These are phyloP conservation scores for Cantharis rufa DNA, from an alignment of 2,888 invertebrate species.

Conservation along the genomic window DNA sequence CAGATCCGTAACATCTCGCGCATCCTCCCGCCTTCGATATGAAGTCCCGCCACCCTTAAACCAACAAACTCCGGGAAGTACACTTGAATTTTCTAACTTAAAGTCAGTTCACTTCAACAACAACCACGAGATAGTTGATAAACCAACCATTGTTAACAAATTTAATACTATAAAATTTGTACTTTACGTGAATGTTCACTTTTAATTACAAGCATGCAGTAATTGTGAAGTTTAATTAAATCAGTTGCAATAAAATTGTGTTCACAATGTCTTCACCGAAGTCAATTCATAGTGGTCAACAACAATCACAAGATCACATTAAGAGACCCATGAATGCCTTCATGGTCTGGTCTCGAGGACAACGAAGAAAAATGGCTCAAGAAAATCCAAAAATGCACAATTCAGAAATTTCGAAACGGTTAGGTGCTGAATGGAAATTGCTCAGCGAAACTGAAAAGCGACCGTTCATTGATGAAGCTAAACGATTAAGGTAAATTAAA, in stretches of 20 bases:
- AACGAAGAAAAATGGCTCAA: conserved; percentile 88
- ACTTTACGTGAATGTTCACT: conserved; percentile 3
- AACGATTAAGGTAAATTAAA: conserved; percentile 73
- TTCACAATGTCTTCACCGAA: conserved; percentile 41
- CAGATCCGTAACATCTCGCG: conserved; percentile 30
- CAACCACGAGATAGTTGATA: conserved; percentile 37
- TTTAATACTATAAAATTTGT: not conserved
- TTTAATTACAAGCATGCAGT: not conserved
- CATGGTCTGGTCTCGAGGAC: conserved; percentile 90
- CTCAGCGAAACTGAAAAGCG: conserved; percentile 84
- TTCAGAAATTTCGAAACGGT: conserved; percentile 84
- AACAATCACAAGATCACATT: conserved; percentile 65
- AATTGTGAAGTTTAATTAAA: conserved; percentile 1
- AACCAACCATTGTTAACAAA: conserved; percentile 5
- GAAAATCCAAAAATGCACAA: conserved; percentile 95
- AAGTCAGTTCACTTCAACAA: conserved; percentile 39
- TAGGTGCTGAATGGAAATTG: conserved; percentile 88
- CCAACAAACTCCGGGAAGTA: conserved; percentile 36
- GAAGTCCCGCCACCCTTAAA: conserved; percentile 33
- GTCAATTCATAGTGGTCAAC: conserved; percentile 47
- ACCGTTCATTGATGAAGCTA: conserved; percentile 90
- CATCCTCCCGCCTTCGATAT: conserved; percentile 30
- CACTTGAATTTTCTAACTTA: conserved; percentile 32
- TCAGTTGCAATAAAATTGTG: not conserved
- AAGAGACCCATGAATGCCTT: conserved; percentile 83